A percentile compares a stretch with the other conserved stretches of the same genome.
Evolutionary conservation across 2,113 vertebrate species (phyloP).

Genomic region (Coregonus clupeaformis): DNA sequence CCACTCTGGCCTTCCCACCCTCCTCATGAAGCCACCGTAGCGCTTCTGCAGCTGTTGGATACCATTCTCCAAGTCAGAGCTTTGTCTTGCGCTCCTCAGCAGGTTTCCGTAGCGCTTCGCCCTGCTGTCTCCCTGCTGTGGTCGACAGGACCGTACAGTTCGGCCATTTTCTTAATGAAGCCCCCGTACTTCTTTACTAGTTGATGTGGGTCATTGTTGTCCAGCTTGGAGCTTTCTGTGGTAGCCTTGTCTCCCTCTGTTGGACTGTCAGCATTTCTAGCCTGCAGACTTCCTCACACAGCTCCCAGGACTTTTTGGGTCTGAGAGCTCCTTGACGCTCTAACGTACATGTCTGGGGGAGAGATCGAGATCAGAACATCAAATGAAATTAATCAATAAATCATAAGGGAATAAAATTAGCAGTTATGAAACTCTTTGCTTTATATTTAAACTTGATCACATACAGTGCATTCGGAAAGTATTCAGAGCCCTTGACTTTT

Average conservation of each 20-base stretch:
- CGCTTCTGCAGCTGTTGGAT: slow-evolving; percentile 78
- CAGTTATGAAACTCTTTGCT: background rate
- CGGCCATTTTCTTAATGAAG: slow-evolving; percentile 81
- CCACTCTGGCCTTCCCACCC: slow-evolving; percentile 93
- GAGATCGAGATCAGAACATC: slow-evolving; percentile 56
- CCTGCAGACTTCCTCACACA: slow-evolving; percentile 78
- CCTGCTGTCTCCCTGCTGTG: slow-evolving; percentile 76
- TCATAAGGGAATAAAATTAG: background rate
- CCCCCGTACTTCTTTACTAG: slow-evolving; percentile 89
- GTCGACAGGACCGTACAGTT: slow-evolving; percentile 41
- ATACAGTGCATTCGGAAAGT: too few species aligned
- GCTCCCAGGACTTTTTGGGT: slow-evolving; percentile 78
- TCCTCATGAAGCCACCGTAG: slow-evolving; percentile 88
- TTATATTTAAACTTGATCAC: slow-evolving; percentile 9
- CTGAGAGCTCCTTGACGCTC: slow-evolving; percentile 81
- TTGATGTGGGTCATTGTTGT: slow-evolving; percentile 60
- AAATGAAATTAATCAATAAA: too few species aligned
- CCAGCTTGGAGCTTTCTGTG: slow-evolving; percentile 55
- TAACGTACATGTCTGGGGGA: slow-evolving; percentile 83
- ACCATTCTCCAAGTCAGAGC: slow-evolving; percentile 60
- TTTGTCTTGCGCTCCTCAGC: slow-evolving; percentile 86
- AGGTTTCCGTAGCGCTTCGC: slow-evolving; percentile 87
- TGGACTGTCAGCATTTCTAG: slow-evolving; percentile 61
- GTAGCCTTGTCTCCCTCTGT: slow-evolving; percentile 55
- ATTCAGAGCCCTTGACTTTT: too few species aligned